Evolutionary conservation across 2,888 invertebrate genomes (phyloP), one percentile per base, ranked within the genome.

Genomic region (Chloroclystis v-ata): DNA sequence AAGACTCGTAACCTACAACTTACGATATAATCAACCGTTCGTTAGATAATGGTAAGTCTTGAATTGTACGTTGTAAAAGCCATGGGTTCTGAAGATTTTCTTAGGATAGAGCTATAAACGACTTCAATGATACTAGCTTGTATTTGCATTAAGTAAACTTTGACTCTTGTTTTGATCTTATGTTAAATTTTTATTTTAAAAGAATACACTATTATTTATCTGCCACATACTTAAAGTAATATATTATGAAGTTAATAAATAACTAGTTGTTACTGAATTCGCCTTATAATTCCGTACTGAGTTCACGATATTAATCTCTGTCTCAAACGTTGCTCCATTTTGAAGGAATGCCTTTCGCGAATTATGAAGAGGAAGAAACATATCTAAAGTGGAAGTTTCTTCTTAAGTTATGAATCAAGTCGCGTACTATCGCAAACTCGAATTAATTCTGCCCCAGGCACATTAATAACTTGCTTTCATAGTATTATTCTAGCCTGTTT

Each of bases 391-490:
- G 35, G 7, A 16, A 35, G 37, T 35, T 14, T 37, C 14, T 42
- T 49, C 10, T 20, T 29, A 46, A 38, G 63, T 57, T 59, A 67
- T 76, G 69, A 75, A 72, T 77, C 69, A 70, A 54, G 41, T 47
- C 49, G 50, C 68, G 69, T 69, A 71, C 67, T 71, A 72, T 75
- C 64, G 62, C 63, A 52, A 52, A 53, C 60, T 64, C 57, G 74
- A 70, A 78, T 76, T 77, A 76, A 75, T 74, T 72, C 61, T 67
- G 60, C 62, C 64, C 55, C 56, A 53, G 58, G 66, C 69, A 67
- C 67, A 73, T 75, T 71, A 74, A 75, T 77, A 75, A 70, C 65
- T 52, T 59, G 55, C 54, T 70, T 63, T 72, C 70, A 71, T 70
- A 69, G 65, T 65, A 59, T 62, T 61, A 64, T 61, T 66, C 63